Evolutionary conservation across 2,797 vertebrate species (phyloP), one percentile per base, ranked within the genome.

Genomic region (Macroramphosus scolopax): DNA sequence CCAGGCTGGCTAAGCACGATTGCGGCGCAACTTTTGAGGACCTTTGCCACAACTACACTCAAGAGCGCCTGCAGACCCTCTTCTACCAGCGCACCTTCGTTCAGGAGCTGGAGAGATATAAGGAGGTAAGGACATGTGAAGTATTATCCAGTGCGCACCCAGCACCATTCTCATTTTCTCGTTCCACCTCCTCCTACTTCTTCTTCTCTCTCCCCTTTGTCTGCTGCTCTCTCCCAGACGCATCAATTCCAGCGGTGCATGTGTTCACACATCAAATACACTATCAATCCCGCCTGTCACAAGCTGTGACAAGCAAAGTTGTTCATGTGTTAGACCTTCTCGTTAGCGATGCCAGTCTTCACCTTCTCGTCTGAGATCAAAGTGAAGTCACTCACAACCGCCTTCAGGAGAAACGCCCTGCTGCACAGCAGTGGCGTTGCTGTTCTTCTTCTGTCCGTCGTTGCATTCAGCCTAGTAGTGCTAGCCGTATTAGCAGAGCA

Each of bases 41-140:
- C 81, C 92, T 99, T 5, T 98, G 94, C 77, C 95, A 98, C 75
- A 99, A 98, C 88, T 99, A 99, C 0, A 76, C 93, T 43, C 97
- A 99, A 66, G 96, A 99, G 43, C 92, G 97, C 11, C 89, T 99
- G 70, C 96, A 99, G 86, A 86, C 83, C 1, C 93, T 99, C 11
- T 99, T 97, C 80, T 93, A 98, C 6, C 93, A 98, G 64, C 90
- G 91, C 31, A 93, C 94, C 40, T 96, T 95, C 1, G 78, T 94
- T 31, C 92, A 91, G 20, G 95, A 98, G 88, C 67, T 98, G 82
- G 97, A 98, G 68, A 80, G 93, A 66, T 97, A 97, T 88, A 98
- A 95, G 87, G 96, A 98, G 92, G 97, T 96, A 90, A 30, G 34
- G 2, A 36, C 17, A 49, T 13, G 5, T 7, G 35, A 38, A 34